Base-by-base conservation (phyloP, 1,140 invertebrate genomes). In the Micrasema minimum region DNA sequence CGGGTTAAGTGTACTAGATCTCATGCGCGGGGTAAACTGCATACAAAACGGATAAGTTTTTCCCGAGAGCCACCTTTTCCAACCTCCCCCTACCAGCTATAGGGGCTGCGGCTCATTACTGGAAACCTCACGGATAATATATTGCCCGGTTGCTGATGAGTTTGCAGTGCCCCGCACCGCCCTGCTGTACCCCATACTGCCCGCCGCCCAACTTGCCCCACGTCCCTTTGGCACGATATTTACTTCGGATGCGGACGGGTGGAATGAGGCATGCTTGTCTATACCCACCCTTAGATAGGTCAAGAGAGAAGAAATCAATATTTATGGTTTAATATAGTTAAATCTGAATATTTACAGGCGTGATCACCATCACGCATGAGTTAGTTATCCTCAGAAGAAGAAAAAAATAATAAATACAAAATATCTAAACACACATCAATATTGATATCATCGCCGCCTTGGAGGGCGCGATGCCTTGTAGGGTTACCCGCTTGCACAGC, bases 101-200 rank as follows among this genome's bases (percentile, higher is more conserved):
- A 68, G 68, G 69, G 65, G 70, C 74, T 75, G 74, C 64, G 74
- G 70, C 74, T 75, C 74, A 75, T 75, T 75, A 72, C 74, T 71
- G 70, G 62, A 61, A 72, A 75, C 74, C 74, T 75, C 74, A 72
- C 74, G 71, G 66, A 72, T 75, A 75, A 75, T 75, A 75, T 75
- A 75, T 75, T 75, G 74, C 74, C 66, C 69, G 74, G 66, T 71
- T 72, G 70, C 67, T 75, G 74, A 75, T 75, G 74, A 75, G 74
- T 75, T 75, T 75, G 74, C 71, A 75, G 61, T 70, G 72, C 72
- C 43, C 59, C 18, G 14, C 23, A 2, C 46, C 59, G 5, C 46
- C 59, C 16, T 12, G 10, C 23, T 1, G 18, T 7, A 7, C n/a
- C 59, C 18, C 35, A 1, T 2, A 2, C 1, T 3, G 20, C 11